Evolutionary conservation across 2,888 invertebrate species (phyloP).

Genomic region (Chrysopilus asiliformis): DNA sequence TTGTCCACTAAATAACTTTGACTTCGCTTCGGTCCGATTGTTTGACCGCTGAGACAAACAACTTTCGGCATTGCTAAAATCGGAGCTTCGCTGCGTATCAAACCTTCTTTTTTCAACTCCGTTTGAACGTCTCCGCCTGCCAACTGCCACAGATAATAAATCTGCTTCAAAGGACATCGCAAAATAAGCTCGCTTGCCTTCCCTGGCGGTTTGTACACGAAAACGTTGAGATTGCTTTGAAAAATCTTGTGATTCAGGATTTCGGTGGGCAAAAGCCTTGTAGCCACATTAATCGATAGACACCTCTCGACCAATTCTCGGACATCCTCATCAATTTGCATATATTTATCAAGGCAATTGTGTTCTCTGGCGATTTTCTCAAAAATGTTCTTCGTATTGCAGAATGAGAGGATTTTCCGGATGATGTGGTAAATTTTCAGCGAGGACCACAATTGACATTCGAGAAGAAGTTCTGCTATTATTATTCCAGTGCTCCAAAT

Average conservation of each 20-base stretch:
- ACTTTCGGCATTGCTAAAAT: constrained; percentile 70
- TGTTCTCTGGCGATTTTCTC: constrained; percentile 69
- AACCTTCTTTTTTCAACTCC: constrained; percentile 79
- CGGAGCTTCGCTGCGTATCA: constrained; percentile 75
- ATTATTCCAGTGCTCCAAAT: constrained; percentile 92
- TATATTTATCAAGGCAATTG: constrained; percentile 40
- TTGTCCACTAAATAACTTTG: constrained; percentile 58
- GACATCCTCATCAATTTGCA: constrained; percentile 20
- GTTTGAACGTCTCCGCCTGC: constrained; percentile 89
- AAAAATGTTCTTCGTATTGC: constrained; percentile 36
- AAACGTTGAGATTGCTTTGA: constrained; percentile 30
- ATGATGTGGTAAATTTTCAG: constrained; percentile 59
- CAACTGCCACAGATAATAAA: constrained; percentile 91
- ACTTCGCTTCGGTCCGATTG: constrained; percentile 67
- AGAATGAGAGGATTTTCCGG: constrained; percentile 54
- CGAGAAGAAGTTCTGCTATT: constrained; percentile 62
- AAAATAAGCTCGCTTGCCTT: constrained; percentile 35
- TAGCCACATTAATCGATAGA: constrained; percentile 50
- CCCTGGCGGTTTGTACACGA: constrained; percentile 23
- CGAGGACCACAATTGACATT: constrained; percentile 55
- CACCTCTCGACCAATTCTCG: constrained; percentile 54
- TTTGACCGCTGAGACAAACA: constrained; percentile 68
- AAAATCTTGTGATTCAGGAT: constrained; percentile 44
- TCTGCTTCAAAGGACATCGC: constrained; percentile 54
- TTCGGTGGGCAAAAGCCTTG: constrained; percentile 45